A percentile compares a stretch with the other conserved stretches of the same genome.
These are phyloP conservation scores for Chelon labrosus DNA, from an alignment of 2,797 vertebrate species.

Conservation along the genomic window DNA sequence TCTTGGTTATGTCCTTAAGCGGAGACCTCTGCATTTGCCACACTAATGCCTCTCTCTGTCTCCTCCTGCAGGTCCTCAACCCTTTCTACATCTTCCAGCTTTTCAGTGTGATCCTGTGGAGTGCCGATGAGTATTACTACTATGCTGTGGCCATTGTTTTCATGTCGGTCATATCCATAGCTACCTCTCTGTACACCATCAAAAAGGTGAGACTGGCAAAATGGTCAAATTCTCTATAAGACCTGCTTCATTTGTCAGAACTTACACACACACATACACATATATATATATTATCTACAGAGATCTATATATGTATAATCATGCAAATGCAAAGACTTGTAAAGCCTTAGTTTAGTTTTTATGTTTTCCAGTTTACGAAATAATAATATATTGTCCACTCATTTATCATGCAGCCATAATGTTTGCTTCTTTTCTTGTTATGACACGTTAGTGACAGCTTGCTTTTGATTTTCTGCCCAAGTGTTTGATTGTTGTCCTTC, in stretches of 20 bases:
- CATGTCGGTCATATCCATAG: constrained; percentile 97
- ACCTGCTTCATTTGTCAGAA: background rate
- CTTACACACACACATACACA: background rate
- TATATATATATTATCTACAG: too few species aligned
- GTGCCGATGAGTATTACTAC: constrained; percentile 96
- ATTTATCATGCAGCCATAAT: background rate
- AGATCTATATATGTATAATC: too few species aligned
- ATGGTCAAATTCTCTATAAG: background rate
- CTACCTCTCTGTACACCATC: constrained; percentile 98
- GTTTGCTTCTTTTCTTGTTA: background rate
- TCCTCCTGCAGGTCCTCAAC: constrained; percentile 92
- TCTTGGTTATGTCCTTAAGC: background rate
- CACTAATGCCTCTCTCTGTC: constrained; percentile 3
- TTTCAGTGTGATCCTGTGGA: constrained; percentile 98
- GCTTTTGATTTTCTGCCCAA: too few species aligned
- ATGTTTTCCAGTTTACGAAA: too few species aligned
- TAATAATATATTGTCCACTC: too few species aligned
- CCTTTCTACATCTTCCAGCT: constrained; percentile 99
- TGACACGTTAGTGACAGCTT: background rate
- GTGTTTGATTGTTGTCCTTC: too few species aligned
- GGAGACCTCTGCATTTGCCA: background rate
- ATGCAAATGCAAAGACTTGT: too few species aligned
- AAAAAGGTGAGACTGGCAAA: constrained; percentile 90
- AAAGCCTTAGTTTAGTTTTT: too few species aligned
- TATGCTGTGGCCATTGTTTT: constrained; percentile 96